Base-by-base conservation (phyloP, 2,113 vertebrate species). In the Dermatemys mawii region DNA sequence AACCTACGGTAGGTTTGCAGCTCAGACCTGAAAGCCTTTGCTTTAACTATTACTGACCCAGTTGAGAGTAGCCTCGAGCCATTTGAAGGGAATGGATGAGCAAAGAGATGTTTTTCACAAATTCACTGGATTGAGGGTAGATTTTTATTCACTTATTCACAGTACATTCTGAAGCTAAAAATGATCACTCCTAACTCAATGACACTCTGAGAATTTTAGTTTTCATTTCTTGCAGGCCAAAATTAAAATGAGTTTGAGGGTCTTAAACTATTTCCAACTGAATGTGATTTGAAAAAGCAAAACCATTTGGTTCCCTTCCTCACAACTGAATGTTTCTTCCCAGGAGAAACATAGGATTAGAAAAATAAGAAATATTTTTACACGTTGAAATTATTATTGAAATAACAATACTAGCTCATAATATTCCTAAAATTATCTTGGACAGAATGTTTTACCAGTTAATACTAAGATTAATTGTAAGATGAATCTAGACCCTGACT, bases 341-440 rank as follows among this genome's bases (percentile, higher is more conserved):
- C 4, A 89, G 27, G 16, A 90, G 7, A 53, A 4, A 54, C 6
- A 84, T 78, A 86, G 11, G 75, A 80, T n/a, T 88, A 48, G 10
- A 81, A 81, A 79, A 60, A 32, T 63, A 48, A 17, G 46, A 27
- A 70, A 6, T 7, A 6, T 35, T 50, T 29, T 17, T 86, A 10
- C 1, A 76, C 29, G 38, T 92, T 90, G 41, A 38, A 54, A 76
- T 84, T 81, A 54, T 38, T 89, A 41, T 22, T n/a, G 54, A 49
- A 79, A 91, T 32, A 89, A 92, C 26, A 87, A 70, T 60, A 75
- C 49, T 26, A 80, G 3, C 4, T 85, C 89, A 32, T 63, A 81
- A 95, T 81, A 63, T 93, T 96, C 55, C 80, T 97, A 13, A 96
- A 97, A 96, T 83, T 6, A 83, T 86, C 55, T 85, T 24, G 6